Evolutionary conservation across 2,113 vertebrate genomes (phyloP).

Genomic region (Clinocottus analis): DNA sequence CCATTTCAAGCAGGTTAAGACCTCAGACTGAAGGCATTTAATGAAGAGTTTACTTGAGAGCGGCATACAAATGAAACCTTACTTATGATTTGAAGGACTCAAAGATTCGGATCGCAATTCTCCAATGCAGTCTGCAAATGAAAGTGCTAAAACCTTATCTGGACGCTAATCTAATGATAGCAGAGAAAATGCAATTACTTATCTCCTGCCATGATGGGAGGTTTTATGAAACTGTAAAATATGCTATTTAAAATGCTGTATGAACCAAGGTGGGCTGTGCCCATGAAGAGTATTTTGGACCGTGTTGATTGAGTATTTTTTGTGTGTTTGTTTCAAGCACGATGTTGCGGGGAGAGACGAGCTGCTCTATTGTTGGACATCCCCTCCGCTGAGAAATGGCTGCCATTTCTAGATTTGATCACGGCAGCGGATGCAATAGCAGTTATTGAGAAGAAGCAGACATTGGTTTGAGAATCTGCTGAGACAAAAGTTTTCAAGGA

Average conservation of each 20-base stretch:
- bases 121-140: constrained; percentile 25
- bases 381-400: not conserved
- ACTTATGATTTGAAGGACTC: constrained; percentile 6
- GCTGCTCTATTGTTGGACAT: constrained; percentile 29
- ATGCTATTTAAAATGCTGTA: constrained; percentile 10
- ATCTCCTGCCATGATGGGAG: not conserved
- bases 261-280: constrained; percentile 17
- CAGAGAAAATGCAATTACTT: not conserved
- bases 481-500: not conserved
- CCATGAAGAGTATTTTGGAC: constrained; percentile 28
- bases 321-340: constrained; percentile 16
- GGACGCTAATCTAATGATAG: not conserved
- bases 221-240: constrained; percentile 30
- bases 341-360: constrained; percentile 1
- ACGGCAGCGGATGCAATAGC: not conserved
- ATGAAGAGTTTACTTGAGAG: constrained; percentile 21
- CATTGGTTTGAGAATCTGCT: not conserved
- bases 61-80: not conserved
- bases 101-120: constrained; percentile 1
- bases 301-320: constrained; percentile 31
- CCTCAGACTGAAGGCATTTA: constrained; percentile 13
- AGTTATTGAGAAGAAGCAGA: not conserved
- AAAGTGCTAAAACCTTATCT: constrained; percentile 21
- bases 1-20: constrained; percentile 21
- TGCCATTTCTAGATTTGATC: constrained; percentile 23